These are phyloP conservation scores for Chaenodraco wilsoni DNA, from an alignment of 2,797 vertebrate species.

Conservation along the genomic window DNA sequence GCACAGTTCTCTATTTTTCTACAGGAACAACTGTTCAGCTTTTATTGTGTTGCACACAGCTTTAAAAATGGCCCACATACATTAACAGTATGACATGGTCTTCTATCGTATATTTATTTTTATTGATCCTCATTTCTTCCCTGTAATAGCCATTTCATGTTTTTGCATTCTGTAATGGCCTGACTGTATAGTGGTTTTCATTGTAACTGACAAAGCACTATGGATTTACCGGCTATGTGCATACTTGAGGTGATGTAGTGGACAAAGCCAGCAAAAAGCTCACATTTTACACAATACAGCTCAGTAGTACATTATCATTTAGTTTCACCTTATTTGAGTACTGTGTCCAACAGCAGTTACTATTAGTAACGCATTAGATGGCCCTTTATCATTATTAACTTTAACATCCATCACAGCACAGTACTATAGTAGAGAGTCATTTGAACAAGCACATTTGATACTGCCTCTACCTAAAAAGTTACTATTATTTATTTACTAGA, in stretches of 20 bases:
- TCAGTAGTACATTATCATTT: background rate
- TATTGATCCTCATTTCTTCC: background rate
- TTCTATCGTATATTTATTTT: background rate
- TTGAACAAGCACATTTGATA: background rate
- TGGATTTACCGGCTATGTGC: background rate
- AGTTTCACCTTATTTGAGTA: background rate
- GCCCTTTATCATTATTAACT: too few species aligned
- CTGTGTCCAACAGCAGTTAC: background rate
- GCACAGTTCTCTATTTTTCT: slow-evolving; percentile 8
- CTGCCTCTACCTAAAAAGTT: background rate
- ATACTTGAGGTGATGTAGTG: background rate
- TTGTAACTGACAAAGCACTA: background rate
- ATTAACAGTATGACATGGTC: background rate
- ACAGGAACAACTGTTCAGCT: slow-evolving; percentile 16
- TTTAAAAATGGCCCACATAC: background rate
- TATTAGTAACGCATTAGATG: background rate
- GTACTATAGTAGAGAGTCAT: background rate
- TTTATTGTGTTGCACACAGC: background rate
- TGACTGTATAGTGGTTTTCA: background rate
- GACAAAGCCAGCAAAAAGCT: background rate
- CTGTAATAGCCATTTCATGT: background rate
- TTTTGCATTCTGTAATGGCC: background rate
- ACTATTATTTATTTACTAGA: background rate
- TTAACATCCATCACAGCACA: background rate
- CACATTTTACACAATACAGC: slow-evolving; percentile 5